Evolutionary conservation across 2,113 vertebrate species (phyloP).

Genomic region (Corythornis vintsioides): DNA sequence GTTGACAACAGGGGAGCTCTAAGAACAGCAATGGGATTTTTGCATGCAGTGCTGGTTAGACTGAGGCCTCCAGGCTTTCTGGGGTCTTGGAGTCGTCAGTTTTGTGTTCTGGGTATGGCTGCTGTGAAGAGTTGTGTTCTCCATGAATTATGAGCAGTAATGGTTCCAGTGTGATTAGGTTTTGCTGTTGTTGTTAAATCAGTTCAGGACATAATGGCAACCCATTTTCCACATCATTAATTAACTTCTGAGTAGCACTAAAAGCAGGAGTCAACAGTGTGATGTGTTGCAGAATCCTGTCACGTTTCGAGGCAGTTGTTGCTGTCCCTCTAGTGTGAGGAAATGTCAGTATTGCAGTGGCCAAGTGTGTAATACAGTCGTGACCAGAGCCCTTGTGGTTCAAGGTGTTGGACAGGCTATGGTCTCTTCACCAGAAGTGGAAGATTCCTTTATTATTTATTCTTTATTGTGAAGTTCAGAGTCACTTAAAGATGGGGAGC

Average conservation of each 20-base stretch:
- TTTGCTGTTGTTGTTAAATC: neutral
- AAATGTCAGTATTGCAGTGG: neutral
- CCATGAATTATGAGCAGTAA: neutral
- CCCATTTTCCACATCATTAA: neutral
- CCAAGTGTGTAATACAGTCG: neutral
- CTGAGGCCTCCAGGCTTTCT: neutral
- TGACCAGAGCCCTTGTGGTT: neutral
- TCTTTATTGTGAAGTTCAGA: neutral
- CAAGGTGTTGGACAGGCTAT: neutral
- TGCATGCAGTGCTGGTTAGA: neutral
- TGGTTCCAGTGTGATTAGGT: neutral
- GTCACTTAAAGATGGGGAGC: neutral
- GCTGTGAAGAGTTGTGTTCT: neutral
- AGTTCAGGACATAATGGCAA: neutral
- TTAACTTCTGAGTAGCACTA: neutral
- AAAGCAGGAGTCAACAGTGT: fast-evolving
- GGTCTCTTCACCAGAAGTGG: neutral
- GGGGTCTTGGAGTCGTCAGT: neutral
- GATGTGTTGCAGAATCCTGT: neutral
- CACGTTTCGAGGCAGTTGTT: neutral
- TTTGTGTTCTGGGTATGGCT: neutral
- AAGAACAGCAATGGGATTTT: neutral
- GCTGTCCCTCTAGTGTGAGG: neutral
- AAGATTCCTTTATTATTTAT: neutral
- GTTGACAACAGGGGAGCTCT: neutral